Percentiles rank a stretch among this genome's conserved stretches.
phyloP scores from a whole-genome alignment of 2,888 invertebrate genomes.

The Ganaspis brasiliensis region DNA sequence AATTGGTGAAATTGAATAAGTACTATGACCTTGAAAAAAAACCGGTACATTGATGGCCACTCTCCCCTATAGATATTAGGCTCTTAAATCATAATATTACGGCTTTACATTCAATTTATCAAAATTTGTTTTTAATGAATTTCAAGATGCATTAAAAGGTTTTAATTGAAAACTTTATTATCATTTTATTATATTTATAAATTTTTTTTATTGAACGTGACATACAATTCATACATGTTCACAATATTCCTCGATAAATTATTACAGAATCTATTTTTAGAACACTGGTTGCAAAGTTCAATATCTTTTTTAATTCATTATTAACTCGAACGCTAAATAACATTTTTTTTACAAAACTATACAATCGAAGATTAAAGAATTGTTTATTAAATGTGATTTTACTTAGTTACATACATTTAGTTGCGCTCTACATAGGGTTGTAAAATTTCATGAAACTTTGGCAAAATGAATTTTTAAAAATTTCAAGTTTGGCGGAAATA shows the following conservation, averaged over 20 bases:
- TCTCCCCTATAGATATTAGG: no score
- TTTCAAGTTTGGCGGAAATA: no score
- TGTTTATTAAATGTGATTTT: neutral
- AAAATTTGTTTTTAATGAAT: no score
- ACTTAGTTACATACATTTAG: neutral
- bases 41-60: no score
- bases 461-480: neutral
- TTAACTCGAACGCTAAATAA: neutral
- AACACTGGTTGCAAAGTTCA: neutral
- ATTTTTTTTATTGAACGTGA: neutral
- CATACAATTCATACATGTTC: slow-evolving; percentile 4
- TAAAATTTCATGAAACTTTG: no score
- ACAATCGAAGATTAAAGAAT: neutral
- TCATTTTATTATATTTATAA: neutral
- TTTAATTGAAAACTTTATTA: neutral
- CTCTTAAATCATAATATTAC: no score
- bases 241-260: neutral
- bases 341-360: slow-evolving; percentile 6
- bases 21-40: no score
- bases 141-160: no score
- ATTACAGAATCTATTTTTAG: neutral
- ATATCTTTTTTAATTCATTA: neutral
- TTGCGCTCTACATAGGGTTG: no score
- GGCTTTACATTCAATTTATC: no score
- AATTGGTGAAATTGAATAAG: no score